phyloP scores from a whole-genome alignment of 2,888 invertebrate species.

The Chironomus riparius region DNA sequence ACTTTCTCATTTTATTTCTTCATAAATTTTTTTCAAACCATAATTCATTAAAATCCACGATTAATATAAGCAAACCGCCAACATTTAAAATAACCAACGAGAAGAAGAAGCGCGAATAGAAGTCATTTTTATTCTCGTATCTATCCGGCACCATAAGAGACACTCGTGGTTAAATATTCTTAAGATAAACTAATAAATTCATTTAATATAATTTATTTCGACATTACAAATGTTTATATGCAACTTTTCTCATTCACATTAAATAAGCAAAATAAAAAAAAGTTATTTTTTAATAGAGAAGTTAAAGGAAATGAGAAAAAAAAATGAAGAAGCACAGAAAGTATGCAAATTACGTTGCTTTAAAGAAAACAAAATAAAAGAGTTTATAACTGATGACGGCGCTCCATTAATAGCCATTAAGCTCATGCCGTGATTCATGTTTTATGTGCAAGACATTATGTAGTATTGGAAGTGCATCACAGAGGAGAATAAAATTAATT shows the following conservation, averaged over 20 bases:
- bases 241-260: neutral
- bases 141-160: too few relatives aligned
- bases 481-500: too few relatives aligned
- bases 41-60: too few relatives aligned
- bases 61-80: too few relatives aligned
- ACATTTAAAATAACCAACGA: too few relatives aligned
- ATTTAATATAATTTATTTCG: neutral
- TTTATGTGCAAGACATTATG: too few relatives aligned
- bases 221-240: constrained; percentile 3
- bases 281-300: neutral
- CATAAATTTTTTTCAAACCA: too few relatives aligned
- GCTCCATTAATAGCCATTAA: neutral
- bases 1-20: too few relatives aligned
- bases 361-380: neutral
- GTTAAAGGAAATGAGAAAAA: neutral
- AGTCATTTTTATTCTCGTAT: too few relatives aligned
- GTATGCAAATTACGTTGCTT: neutral
- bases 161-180: neutral
- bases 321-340: neutral
- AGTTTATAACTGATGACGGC: neutral
- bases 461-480: too few relatives aligned
- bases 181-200: constrained; percentile 3
- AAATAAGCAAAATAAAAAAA: neutral
- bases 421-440: neutral
- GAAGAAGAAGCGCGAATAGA: too few relatives aligned